Evolutionary conservation across 2,797 vertebrate genomes (phyloP), one percentile per base, ranked within the genome.

Genomic region (Toxotes lorentzi): DNA sequence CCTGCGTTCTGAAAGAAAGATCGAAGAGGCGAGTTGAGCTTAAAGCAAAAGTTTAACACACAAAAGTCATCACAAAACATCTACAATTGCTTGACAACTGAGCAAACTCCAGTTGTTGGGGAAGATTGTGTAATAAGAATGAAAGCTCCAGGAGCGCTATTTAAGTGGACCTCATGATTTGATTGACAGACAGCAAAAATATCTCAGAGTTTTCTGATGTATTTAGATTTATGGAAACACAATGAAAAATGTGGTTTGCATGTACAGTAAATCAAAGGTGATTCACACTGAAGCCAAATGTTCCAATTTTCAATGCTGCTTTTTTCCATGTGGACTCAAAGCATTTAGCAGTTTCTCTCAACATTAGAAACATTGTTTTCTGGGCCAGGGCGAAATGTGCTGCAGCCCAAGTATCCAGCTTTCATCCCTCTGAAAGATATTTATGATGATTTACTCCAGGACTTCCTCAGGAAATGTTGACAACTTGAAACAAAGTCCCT

Each of bases 391-490:
- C 56, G 21, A 76, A 78, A 79, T 73, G 58, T 41, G 35, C 57
- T 32, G 70, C 63, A 76, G 80, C 73, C 34, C 40, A 50, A 35
- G 53, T 63, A 72, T 57, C 66, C 76, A 63, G 81, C 84, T 90
- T 89, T 91, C 86, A 92, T 89, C 77, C 81, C 48, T 74, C 62
- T 69, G 73, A 76, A 73, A 76, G 84, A 91, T 89, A 92, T 91
- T 90, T 86, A 85, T 87, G 86, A 92, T 92, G 85, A 94, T 93
- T 93, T 93, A 91, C 88, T 89, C 61, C 70, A 83, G 80, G 73
- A 91, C 89, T 92, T 94, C 92, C 92, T 93, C 85, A 93, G 92
- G 93, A 93, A 93, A 93, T 93, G 93, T 92, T 91, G 91, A 93
- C 92, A 91, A 92, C 90, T 91, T 93, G 86, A 93, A 93, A 93